These are phyloP conservation scores for Malaclemys terrapin DNA, from an alignment of 2,113 vertebrate genomes.

Conservation along the genomic window DNA sequence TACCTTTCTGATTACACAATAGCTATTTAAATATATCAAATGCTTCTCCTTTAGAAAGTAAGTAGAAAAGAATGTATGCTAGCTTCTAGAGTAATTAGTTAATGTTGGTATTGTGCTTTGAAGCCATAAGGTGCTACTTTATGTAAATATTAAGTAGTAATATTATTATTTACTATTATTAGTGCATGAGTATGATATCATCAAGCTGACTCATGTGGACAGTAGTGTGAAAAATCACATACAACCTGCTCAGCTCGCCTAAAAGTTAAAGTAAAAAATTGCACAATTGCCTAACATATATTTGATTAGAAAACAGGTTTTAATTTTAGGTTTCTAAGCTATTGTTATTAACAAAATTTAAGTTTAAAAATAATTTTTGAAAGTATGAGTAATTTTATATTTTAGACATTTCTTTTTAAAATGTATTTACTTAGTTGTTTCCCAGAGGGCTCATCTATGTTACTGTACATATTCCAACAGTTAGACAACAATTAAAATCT, in stretches of 20 bases:
- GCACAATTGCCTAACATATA: background rate
- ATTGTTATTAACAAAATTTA: background rate
- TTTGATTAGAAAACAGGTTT: conserved; percentile 10
- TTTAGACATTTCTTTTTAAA: conserved; percentile 1
- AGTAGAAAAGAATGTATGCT: conserved; percentile 42
- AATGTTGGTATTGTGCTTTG: conserved; percentile 58
- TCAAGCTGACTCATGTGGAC: conserved; percentile 39
- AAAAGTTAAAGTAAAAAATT: conserved; percentile 16
- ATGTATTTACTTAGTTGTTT: background rate
- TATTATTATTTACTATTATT: conserved; percentile 52
- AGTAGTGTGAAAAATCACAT: conserved; percentile 52
- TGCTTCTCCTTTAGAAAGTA: conserved; percentile 50
- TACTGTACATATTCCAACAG: background rate
- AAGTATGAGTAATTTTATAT: background rate
- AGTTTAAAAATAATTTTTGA: background rate
- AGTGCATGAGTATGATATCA: conserved; percentile 65
- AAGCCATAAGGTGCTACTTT: conserved; percentile 72
- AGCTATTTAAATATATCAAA: conserved; percentile 46
- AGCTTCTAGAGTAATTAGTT: conserved; percentile 64
- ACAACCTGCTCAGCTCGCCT: conserved; percentile 25
- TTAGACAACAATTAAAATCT: background rate
- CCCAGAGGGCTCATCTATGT: background rate
- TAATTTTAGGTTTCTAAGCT: conserved; percentile 16
- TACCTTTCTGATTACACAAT: conserved; percentile 54
- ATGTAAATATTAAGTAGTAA: conserved; percentile 50